Evolutionary conservation across 92 coral and sea anemone species (phyloP), one percentile per base, ranked within the genome.

Genomic region (Muricea muricata): DNA sequence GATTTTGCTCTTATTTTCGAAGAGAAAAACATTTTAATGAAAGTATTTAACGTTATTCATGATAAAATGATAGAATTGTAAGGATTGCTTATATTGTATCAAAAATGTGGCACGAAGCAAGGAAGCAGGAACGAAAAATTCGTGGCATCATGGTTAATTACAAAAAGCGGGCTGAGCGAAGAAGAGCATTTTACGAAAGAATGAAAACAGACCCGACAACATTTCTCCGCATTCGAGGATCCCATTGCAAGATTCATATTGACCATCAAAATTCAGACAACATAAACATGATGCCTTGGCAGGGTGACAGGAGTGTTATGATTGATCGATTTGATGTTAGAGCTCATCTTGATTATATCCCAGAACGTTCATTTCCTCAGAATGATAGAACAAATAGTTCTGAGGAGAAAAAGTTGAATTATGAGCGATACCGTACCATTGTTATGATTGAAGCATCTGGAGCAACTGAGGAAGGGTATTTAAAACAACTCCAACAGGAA

Each of bases 261-360:
- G 98, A 93, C 28, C 92, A 92, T 50, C 98, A 95, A 80, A 89
- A 91, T 10, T 89, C 97, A 0, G 98, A 95, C 61, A 86, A 85
- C 25, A 85, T 94, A 76, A 97, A 93, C 32, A 95, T 95, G 98
- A 95, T 95, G 98, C 98, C 98, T 0, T 95, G 98, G 98, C 98
- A 95, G 74, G 98, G 98, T 4, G 90, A 93, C 45, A 52, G 91
- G 7, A 93, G 87, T 71, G 87, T 91, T 48, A 93, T 93, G 95
- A 95, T 95, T 91, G 98, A 95, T 92, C 91, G 98, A 80, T 94
- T 94, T 90, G 96, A 94, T 86, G 98, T 84, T 4, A 73, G 98
- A 37, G 98, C 97, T 24, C 92, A 92, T 78, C 87, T 94, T 23
- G 97, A 94, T 60, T 82, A 90, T 31, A 95, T 95, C 33, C 91